These are phyloP conservation scores for Procambarus clarkii DNA, from an alignment of 1,140 invertebrate species.

Conservation along the genomic window DNA sequence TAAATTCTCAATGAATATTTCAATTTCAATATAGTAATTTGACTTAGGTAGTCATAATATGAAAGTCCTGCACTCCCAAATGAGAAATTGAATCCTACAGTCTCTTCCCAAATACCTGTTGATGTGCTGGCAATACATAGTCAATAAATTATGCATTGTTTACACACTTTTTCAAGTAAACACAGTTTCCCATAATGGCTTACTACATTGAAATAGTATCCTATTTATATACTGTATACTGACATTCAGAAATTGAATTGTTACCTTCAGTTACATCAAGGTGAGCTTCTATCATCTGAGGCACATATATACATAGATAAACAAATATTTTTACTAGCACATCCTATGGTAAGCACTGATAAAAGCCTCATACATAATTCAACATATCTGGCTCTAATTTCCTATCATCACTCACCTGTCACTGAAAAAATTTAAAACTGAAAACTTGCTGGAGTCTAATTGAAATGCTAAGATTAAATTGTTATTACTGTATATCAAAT, in stretches of 20 bases:
- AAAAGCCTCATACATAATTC: background rate
- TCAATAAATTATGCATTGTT: background rate
- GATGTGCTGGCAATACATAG: background rate
- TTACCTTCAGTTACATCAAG: background rate
- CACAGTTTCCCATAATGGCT: slow-evolving; percentile 2
- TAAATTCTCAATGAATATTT: background rate
- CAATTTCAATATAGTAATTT: too few relatives aligned
- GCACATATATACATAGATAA: background rate
- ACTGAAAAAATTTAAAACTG: background rate
- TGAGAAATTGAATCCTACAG: too few relatives aligned
- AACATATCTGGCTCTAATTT: background rate
- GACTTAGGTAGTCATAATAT: too few relatives aligned
- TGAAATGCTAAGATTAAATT: background rate
- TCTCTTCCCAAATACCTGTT: too few relatives aligned
- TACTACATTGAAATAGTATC: background rate
- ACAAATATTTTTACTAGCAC: background rate
- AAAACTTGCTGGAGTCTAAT: background rate
- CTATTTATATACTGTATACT: background rate
- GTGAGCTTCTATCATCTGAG: background rate
- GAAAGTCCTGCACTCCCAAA: too few relatives aligned
- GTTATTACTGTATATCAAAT: background rate
- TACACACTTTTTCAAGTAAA: background rate
- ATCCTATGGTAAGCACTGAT: background rate
- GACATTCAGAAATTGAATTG: background rate
- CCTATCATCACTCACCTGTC: slow-evolving; percentile 4